Percentiles rank a stretch among this genome's conserved stretches.
phyloP scores from a whole-genome alignment of 2,797 vertebrate genomes.

The Eupleurogrammus muticus region DNA sequence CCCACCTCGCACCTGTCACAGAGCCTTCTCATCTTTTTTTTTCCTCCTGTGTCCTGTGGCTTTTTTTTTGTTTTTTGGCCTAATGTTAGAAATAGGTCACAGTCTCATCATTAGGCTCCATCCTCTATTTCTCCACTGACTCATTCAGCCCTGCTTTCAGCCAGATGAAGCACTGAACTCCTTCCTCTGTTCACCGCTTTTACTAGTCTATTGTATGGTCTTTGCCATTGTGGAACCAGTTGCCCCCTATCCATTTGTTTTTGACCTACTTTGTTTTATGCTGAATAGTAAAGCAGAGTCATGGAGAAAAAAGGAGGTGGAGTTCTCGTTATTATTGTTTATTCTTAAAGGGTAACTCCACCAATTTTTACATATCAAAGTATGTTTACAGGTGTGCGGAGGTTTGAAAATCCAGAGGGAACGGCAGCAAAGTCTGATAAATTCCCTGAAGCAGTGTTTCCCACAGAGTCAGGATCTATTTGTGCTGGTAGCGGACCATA shows the following conservation, averaged over 20 bases:
- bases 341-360: not conserved
- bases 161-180: conserved; percentile 1
- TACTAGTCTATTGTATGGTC: conserved; percentile 4
- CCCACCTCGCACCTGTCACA: conserved; percentile 47
- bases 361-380: too few species aligned
- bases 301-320: not conserved
- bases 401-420: too few species aligned
- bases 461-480: too few species aligned
- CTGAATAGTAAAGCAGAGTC: conserved; percentile 17
- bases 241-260: conserved; percentile 20
- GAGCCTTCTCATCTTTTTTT: conserved; percentile 35
- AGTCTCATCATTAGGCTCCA: conserved; percentile 43
- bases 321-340: not conserved
- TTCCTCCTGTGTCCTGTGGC: conserved; percentile 24
- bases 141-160: conserved; percentile 15
- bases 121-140: conserved; percentile 26
- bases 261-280: conserved; percentile 46
- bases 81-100: conserved; percentile 67
- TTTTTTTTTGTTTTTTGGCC: conserved; percentile 16
- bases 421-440: too few species aligned
- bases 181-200: conserved; percentile 5
- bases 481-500: too few species aligned
- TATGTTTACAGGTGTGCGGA: too few species aligned
- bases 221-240: not conserved
- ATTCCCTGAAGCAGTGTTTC: too few species aligned